Base-by-base conservation (phyloP, 2,888 invertebrate species). In the Perizoma affinitatum region DNA sequence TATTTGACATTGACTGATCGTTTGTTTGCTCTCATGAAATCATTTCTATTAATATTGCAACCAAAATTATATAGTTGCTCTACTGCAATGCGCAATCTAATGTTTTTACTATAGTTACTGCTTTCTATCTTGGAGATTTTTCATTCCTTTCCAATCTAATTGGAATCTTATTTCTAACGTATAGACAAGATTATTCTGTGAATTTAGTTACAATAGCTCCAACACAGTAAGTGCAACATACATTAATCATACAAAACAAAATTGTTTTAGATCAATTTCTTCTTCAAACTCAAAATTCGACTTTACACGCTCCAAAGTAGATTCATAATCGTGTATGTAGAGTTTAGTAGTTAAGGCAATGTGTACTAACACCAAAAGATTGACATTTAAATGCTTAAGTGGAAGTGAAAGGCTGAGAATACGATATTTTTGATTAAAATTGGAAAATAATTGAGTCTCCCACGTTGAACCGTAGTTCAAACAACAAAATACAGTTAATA, bases 371-470 rank as follows among this genome's bases (percentile, higher is more conserved):
- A 79, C 76, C 72, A 72, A 78, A 79, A 91, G 91, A 92, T 91
- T 90, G 91, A 92, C 91, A 92, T 92, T 90, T 92, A 91, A 92
- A 91, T 90, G 83, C 81, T 87, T 88, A 88, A 89, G 87, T 88
- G 89, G 91, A 91, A 90, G 91, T 88, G 91, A 92, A 91, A 91
- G 87, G 87, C 82, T 82, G 82, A 82, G 83, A 84, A 85, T 84
- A 85, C 82, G 84, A 87, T 88, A 89, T 90, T 91, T 91, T 90
- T 89, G 90, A 92, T 91, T 91, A 90, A 91, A 92, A 92, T 91
- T 91, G 89, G 87, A 90, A 89, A 87, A 92, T 92, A 91, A 92
- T 92, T 90, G 91, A 86, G 84, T 90, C 90, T 92, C 91, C 90
- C 91, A 90, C 90, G 91, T 84, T 82, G 84, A 80, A 78, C 79